phyloP scores from a whole-genome alignment of 2,888 invertebrate genomes.

The Coenonympha glycerion region DNA sequence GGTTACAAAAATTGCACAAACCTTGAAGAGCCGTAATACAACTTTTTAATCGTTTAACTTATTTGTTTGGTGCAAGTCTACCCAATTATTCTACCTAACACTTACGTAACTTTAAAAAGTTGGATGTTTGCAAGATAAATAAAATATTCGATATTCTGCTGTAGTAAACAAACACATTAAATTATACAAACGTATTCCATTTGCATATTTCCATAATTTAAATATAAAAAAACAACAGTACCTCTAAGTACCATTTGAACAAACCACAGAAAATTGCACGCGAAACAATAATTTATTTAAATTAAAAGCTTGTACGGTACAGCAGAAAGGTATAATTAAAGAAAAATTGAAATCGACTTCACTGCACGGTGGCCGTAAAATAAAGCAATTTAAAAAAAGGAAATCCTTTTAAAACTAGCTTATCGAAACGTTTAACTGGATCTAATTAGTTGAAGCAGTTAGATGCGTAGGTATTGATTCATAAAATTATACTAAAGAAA shows the following conservation, averaged over 20 bases:
- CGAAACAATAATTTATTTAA: constrained; percentile 25
- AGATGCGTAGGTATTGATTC: neutral
- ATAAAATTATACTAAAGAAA: too few relatives aligned
- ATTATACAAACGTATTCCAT: neutral
- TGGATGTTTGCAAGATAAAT: too few relatives aligned
- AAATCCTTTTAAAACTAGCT: constrained; percentile 21
- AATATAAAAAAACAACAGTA: constrained; percentile 15
- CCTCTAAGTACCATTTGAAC: constrained; percentile 12
- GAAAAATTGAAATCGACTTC: constrained; percentile 27
- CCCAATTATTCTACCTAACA: too few relatives aligned
- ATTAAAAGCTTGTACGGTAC: constrained; percentile 21
- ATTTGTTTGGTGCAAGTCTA: too few relatives aligned
- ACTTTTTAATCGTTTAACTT: too few relatives aligned
- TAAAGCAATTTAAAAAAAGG: constrained; percentile 24
- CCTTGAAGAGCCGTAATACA: too few relatives aligned
- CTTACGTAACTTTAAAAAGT: too few relatives aligned
- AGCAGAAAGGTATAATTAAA: constrained; percentile 23
- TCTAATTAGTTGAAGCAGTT: constrained; percentile 15
- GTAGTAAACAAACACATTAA: too few relatives aligned
- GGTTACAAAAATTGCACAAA: too few relatives aligned
- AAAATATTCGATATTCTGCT: too few relatives aligned
- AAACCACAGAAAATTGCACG: constrained; percentile 24
- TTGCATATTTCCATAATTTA: constrained; percentile 4
- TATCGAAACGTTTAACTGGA: constrained; percentile 20
- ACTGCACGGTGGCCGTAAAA: constrained; percentile 22